These are phyloP conservation scores for Mormyrus iriodes DNA, from an alignment of 2,113 vertebrate species.

Conservation along the genomic window DNA sequence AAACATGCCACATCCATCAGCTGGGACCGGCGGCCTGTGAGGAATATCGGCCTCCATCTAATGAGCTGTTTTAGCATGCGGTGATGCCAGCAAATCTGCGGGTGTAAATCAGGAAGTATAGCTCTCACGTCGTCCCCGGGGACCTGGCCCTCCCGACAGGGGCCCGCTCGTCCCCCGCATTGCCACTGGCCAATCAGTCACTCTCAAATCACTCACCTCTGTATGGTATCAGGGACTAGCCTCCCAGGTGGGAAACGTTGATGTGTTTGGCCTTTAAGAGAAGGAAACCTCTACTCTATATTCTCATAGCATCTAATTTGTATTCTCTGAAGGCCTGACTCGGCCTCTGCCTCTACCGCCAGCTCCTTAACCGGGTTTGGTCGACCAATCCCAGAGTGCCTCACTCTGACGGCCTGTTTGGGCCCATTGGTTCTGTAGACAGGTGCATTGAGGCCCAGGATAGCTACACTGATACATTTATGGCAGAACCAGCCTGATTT, in stretches of 20 bases:
- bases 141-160: background rate
- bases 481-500: background rate
- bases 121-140: background rate
- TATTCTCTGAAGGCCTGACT: background rate
- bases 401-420: background rate
- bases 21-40: background rate
- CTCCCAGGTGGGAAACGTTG: background rate
- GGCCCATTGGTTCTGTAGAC: background rate
- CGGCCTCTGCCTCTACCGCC: background rate
- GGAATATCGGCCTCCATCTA: background rate
- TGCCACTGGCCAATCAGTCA: background rate
- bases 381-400: background rate
- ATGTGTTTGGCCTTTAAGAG: background rate
- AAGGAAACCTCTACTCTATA: background rate
- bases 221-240: background rate
- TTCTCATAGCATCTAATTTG: constrained; percentile 2
- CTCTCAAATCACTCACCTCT: background rate
- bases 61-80: background rate
- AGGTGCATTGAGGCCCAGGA: background rate
- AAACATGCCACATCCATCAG: background rate
- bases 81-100: background rate
- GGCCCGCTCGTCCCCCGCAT: background rate
- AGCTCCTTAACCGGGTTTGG: background rate
- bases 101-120: background rate
- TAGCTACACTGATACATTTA: background rate